A percentile compares a stretch with the other conserved stretches of the same genome.
Evolutionary conservation across 2,888 invertebrate species (phyloP).

Genomic region (Arge pagana): DNA sequence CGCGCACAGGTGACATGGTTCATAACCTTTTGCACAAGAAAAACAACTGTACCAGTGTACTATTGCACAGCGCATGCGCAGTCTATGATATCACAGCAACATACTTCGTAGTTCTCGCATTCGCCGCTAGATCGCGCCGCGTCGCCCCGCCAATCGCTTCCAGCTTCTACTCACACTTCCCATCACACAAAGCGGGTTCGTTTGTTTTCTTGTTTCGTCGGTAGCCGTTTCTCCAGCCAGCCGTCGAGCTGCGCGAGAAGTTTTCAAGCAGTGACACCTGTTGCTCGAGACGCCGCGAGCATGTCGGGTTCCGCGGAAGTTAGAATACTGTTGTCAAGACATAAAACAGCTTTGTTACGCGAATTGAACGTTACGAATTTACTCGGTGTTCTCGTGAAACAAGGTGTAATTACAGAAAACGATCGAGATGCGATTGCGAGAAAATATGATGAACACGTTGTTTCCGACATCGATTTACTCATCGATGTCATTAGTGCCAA

Average conservation of each 20-base stretch:
- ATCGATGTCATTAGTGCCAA: constrained; percentile 47
- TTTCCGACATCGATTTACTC: constrained; percentile 47
- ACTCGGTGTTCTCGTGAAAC: constrained; percentile 67
- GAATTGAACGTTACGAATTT: constrained; percentile 69
- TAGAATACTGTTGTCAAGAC: constrained; percentile 66
- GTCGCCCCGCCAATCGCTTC: not conserved
- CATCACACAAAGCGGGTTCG: too few relatives aligned
- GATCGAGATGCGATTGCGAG: constrained; percentile 62
- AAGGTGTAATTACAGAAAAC: constrained; percentile 66
- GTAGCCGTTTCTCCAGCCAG: not conserved
- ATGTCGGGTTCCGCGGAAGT: constrained; percentile 64
- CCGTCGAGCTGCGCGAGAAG: not conserved
- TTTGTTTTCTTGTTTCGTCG: not conserved
- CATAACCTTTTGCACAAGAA: not conserved
- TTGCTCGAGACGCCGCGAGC: constrained; percentile 55
- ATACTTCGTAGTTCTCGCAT: not conserved
- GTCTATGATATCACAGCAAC: not conserved
- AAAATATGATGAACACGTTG: constrained; percentile 34
- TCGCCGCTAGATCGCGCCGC: not conserved
- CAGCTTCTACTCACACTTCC: not conserved
- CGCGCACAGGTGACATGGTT: constrained; percentile 40
- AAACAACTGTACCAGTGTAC: too few relatives aligned
- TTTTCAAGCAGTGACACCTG: constrained; percentile 40
- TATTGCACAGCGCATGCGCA: too few relatives aligned
- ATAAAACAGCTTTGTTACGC: constrained; percentile 66